Percentiles rank a stretch among this genome's conserved stretches.
Evolutionary conservation across 2,113 vertebrate genomes (phyloP).

Genomic region (Dromiciops gliroides): DNA sequence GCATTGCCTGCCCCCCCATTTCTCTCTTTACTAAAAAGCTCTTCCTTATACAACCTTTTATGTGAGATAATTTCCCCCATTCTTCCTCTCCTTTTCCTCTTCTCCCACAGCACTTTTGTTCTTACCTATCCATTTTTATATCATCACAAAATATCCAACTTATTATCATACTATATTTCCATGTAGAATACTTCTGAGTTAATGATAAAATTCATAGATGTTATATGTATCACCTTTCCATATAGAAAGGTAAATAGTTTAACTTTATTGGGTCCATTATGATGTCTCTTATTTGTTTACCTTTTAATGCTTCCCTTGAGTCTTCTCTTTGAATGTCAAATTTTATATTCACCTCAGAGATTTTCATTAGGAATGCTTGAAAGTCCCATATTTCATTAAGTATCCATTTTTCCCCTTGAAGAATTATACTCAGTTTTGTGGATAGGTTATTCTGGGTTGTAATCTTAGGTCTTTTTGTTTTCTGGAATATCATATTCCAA

Average conservation of each 20-base stretch:
- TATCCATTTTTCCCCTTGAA: background rate
- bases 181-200: background rate
- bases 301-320: background rate
- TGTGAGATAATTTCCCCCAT: background rate
- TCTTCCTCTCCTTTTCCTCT: background rate
- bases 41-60: background rate
- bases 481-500: background rate
- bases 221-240: background rate
- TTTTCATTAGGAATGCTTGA: background rate
- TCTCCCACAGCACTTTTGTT: background rate
- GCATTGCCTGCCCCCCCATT: background rate
- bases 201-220: background rate
- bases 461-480: background rate
- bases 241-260: background rate
- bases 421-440: background rate
- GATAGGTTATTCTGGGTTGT: background rate
- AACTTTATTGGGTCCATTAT: background rate
- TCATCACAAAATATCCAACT: background rate
- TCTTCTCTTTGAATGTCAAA: background rate
- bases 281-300: background rate
- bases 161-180: background rate
- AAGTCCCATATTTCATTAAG: background rate
- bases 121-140: background rate
- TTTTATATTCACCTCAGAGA: background rate
- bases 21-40: background rate